These are phyloP conservation scores for Chaetorhynchus papuensis DNA, from an alignment of 2,113 vertebrate species.

Conservation along the genomic window DNA sequence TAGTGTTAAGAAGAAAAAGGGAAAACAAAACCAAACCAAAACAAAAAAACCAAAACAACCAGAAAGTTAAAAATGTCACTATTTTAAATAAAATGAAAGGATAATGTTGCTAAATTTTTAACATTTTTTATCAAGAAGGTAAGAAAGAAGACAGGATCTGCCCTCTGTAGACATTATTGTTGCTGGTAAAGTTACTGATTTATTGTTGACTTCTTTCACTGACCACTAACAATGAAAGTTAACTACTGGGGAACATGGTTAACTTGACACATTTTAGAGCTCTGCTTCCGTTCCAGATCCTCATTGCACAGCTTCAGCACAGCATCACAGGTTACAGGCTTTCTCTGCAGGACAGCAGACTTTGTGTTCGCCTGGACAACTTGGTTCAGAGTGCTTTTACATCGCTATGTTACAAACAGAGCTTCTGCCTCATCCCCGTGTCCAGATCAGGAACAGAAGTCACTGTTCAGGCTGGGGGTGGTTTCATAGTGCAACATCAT, in stretches of 20 bases:
- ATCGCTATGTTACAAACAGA: not conserved
- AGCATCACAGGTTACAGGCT: not conserved
- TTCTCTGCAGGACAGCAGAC: not conserved
- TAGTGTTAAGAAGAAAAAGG: not conserved
- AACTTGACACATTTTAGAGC: not conserved
- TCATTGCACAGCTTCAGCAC: not conserved
- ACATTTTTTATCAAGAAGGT: not conserved
- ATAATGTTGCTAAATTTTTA: not conserved
- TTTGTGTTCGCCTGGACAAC: not conserved
- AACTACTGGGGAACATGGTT: fast-evolving
- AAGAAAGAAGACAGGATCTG: not conserved
- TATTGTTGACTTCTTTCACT: not conserved
- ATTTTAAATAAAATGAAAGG: not conserved
- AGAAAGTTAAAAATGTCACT: not conserved
- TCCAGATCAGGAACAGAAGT: not conserved
- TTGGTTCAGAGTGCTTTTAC: not conserved
- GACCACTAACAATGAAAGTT: not conserved
- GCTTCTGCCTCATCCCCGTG: not conserved
- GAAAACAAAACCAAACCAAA: not conserved
- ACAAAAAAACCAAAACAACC: not conserved
- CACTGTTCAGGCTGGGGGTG: not conserved
- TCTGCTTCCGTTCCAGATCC: not conserved
- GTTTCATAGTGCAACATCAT: not conserved
- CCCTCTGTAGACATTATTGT: not conserved
- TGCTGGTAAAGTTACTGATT: not conserved